phyloP scores from a whole-genome alignment of 2,888 invertebrate genomes.

The Archaeoteleia sp. region DNA sequence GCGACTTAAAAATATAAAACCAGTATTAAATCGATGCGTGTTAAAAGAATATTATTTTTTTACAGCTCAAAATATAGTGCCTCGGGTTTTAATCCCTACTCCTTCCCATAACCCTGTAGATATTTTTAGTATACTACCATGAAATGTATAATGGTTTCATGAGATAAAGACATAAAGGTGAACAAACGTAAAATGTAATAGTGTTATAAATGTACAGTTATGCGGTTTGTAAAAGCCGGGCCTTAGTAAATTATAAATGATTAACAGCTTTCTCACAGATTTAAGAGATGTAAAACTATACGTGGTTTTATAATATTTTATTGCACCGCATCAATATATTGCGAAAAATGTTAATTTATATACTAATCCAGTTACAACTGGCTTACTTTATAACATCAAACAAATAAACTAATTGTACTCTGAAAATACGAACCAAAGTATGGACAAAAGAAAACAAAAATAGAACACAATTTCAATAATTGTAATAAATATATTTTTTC shows the following conservation, averaged over 20 bases:
- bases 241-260: slow-evolving; percentile 22
- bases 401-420: too few species aligned
- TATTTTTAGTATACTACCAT: slow-evolving; percentile 18
- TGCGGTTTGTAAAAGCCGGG: slow-evolving; percentile 16
- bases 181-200: slow-evolving; percentile 33
- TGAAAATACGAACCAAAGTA: too few species aligned
- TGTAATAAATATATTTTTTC: slow-evolving; percentile 36
- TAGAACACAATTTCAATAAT: slow-evolving; percentile 14
- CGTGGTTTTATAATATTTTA: slow-evolving; percentile 4
- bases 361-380: too few species aligned
- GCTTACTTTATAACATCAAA: too few species aligned
- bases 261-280: slow-evolving; percentile 15
- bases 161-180: slow-evolving; percentile 29
- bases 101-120: too few species aligned
- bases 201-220: slow-evolving; percentile 30
- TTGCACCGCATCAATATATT: too few species aligned
- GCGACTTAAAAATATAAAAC: too few species aligned
- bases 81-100: too few species aligned
- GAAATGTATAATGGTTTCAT: slow-evolving; percentile 14
- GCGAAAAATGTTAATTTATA: too few species aligned
- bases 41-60: slow-evolving; percentile 21
- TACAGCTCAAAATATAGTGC: slow-evolving; percentile 4
- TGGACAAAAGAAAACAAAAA: too few species aligned
- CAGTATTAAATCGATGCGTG: too few species aligned
- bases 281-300: slow-evolving; percentile 7